Base-by-base conservation (phyloP, 2,888 invertebrate genomes). In the Lysandra bellargus region DNA sequence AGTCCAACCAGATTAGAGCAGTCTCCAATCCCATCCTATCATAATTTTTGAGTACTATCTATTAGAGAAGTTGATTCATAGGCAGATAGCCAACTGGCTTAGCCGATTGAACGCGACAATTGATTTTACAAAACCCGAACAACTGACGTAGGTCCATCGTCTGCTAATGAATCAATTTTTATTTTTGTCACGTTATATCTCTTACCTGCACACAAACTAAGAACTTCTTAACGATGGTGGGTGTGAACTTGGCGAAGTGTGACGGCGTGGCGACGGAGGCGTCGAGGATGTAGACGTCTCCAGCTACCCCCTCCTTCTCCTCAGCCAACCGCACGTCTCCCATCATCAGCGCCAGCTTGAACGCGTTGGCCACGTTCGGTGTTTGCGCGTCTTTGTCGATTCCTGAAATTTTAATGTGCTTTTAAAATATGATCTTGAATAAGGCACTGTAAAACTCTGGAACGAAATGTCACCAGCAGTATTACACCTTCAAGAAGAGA, bases 171-270 rank as follows among this genome's bases (percentile, higher is more conserved):
- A 44, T 44, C 9, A 44, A 9, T 44, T 44, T 49, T 49, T 49
- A 49, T 44, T 44, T 44, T 44, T 9, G 9, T 9, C 9, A 49
- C 9, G 49, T 49, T 49, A 9, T 49, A 9, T 49, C 12, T 57
- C 88, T 80, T 78, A 94, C 94, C 95, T 97, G 97, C 30, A 98
- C 97, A 89, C 97, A 97, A 81, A 97, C 96, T 85, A 98, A 95
- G 93, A 98, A 98, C 91, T 98, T 98, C 93, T 97, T 98, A 79
- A 98, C 96, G 78, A 97, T 90, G 0, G 97, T 95, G 0, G 98
- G 98, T 0, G 98, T 97, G 89, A 98, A 97, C 92, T 98, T 98
- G 83, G 98, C 96, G 88, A 98, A 98, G 88, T 98, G 97, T 0
- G 96, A 95, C 0, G 98, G 96, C 0, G 97, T 97, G 1, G 97